Percentiles rank a stretch among this genome's conserved stretches.
Conservation (phyloP, 2,113 vertebrate genomes). For the Ictalurus furcatus region DNA sequence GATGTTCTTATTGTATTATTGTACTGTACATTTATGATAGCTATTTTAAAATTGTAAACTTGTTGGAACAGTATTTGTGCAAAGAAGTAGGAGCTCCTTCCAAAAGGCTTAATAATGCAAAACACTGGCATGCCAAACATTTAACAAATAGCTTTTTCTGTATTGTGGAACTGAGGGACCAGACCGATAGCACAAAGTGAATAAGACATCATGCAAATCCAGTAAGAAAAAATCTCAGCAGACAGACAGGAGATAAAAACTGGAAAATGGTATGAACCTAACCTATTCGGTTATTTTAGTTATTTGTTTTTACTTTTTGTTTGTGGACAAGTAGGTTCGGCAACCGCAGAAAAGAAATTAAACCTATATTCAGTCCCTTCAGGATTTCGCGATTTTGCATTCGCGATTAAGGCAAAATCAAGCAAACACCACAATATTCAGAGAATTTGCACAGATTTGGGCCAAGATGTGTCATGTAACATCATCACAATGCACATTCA, state of each 20-base stretch:
- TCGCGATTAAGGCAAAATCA: no score
- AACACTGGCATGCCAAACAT: not conserved
- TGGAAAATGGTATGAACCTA: not conserved
- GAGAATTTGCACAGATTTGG: no score
- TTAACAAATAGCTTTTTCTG: not conserved
- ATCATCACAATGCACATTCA: no score
- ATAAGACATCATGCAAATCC: not conserved
- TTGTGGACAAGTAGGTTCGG: not conserved
- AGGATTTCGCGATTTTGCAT: no score
- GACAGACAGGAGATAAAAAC: not conserved
- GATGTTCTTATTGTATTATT: no score
- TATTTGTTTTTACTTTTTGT: no score
- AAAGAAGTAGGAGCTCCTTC: not conserved
- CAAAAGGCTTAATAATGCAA: not conserved
- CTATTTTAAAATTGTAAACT: no score
- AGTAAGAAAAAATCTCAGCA: not conserved
- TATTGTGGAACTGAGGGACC: not conserved
- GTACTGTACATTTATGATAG: no score
- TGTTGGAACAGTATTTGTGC: no score
- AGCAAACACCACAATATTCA: no score
- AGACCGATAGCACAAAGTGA: not conserved
- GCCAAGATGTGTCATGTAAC: no score
- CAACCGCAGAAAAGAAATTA: not conserved
- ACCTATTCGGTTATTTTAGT: not conserved
- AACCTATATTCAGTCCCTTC: no score